Evolutionary conservation across 2,113 vertebrate species (phyloP).

Genomic region (Myanophis thanlyinensis): DNA sequence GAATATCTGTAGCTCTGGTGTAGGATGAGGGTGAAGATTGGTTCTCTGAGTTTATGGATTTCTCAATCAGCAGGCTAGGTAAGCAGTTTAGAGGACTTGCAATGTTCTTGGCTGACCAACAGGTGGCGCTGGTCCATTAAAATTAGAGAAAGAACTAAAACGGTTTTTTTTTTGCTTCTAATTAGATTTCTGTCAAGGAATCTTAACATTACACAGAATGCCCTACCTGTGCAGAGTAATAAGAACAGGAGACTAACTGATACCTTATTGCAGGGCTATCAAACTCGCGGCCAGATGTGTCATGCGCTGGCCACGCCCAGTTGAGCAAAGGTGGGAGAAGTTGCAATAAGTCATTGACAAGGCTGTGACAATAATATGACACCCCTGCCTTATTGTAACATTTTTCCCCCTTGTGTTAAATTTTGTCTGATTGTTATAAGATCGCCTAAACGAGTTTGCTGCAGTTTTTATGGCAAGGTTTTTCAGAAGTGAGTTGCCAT

Average conservation of each 20-base stretch:
- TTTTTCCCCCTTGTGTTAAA: accelerated
- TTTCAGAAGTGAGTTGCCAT: background rate
- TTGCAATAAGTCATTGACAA: too few species aligned
- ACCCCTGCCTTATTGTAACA: background rate
- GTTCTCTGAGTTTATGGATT: too few species aligned
- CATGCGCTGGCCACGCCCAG: too few species aligned
- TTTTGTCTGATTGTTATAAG: background rate
- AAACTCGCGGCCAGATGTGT: too few species aligned
- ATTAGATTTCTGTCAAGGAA: background rate
- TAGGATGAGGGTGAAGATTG: too few species aligned
- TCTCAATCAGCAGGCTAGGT: too few species aligned
- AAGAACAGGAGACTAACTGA: background rate
- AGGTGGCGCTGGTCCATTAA: background rate
- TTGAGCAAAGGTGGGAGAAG: too few species aligned
- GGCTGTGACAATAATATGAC: too few species aligned
- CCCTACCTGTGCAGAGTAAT: background rate
- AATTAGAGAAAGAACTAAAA: background rate
- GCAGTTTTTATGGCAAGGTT: background rate
- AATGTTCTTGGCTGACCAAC: background rate
- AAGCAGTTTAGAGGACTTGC: background rate
- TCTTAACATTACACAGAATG: background rate
- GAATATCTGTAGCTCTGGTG: too few species aligned
- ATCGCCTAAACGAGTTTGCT: background rate
- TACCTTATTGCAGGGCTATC: background rate
- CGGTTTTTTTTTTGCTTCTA: background rate